Conservation (phyloP, 2,888 invertebrate species). For the Theodoxus fluviatilis region DNA sequence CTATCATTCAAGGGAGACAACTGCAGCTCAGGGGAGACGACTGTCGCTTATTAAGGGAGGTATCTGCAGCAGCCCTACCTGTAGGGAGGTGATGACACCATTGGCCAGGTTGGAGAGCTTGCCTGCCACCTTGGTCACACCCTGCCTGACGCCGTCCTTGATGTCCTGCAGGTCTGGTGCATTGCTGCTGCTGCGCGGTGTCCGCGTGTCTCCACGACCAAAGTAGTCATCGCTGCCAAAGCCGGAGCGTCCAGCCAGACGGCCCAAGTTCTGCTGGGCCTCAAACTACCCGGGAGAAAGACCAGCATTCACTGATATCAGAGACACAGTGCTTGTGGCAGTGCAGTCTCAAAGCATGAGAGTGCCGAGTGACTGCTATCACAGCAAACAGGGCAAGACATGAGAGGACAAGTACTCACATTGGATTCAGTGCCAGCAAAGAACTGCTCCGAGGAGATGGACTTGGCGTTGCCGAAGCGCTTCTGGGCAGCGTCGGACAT, state of each 20-base stretch:
- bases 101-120: constrained; percentile 91
- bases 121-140: constrained; percentile 97
- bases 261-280: constrained; percentile 69
- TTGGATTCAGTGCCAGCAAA: constrained; percentile 76
- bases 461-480: constrained; percentile 96
- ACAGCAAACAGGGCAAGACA: not conserved
- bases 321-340: not conserved
- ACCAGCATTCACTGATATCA: not conserved
- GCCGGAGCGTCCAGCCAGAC: constrained; percentile 92
- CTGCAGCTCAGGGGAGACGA: too few species aligned
- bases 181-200: constrained; percentile 35
- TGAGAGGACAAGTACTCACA: constrained; percentile 44
- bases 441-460: constrained; percentile 96
- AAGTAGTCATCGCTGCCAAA: constrained; percentile 98
- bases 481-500: constrained; percentile 87
- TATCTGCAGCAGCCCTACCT: too few species aligned
- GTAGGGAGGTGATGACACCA: constrained; percentile 91
- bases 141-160: constrained; percentile 94
- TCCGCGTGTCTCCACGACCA: constrained; percentile 67
- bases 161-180: constrained; percentile 90
- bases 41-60: too few species aligned
- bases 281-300: constrained; percentile 66
- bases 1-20: too few species aligned
- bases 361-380: too few species aligned
- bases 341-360: too few species aligned